A percentile compares a stretch with the other conserved stretches of the same genome.
phyloP scores from a whole-genome alignment of 2,888 invertebrate genomes.

The Pyrrhia umbra region DNA sequence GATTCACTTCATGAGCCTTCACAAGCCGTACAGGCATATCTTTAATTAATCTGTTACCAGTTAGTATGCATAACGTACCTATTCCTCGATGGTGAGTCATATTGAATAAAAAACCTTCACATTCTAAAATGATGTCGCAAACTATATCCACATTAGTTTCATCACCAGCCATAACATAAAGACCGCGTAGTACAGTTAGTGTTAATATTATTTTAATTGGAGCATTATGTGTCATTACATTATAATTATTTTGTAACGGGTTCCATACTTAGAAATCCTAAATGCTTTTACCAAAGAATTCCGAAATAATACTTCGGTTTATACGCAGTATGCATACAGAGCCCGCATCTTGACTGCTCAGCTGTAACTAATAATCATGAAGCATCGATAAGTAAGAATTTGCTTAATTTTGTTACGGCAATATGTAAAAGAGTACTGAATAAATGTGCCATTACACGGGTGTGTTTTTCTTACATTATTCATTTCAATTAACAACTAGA shows the following conservation, averaged over 20 bases:
- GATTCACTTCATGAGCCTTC: not conserved
- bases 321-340: not conserved
- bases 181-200: conserved; percentile 22
- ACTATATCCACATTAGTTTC: conserved; percentile 28
- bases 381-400: conserved; percentile 14
- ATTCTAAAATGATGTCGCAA: conserved; percentile 20
- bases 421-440: not conserved
- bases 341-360: conserved; percentile 14
- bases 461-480: conserved; percentile 20
- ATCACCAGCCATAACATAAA: conserved; percentile 17
- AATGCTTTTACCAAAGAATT: conserved; percentile 2
- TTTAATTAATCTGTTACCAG: conserved; percentile 10
- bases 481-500: conserved; percentile 2
- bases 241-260: conserved; percentile 33
- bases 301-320: not conserved
- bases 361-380: conserved; percentile 22
- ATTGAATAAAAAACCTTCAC: conserved; percentile 20
- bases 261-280: conserved; percentile 20
- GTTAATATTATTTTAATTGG: conserved; percentile 56
- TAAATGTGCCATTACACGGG: not conserved
- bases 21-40: not conserved
- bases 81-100: conserved; percentile 16
- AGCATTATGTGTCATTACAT: conserved; percentile 33
- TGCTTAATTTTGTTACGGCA: not conserved
- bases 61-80: not conserved